Base-by-base conservation (phyloP, 2,888 invertebrate species). In the Folsomia candida region DNA sequence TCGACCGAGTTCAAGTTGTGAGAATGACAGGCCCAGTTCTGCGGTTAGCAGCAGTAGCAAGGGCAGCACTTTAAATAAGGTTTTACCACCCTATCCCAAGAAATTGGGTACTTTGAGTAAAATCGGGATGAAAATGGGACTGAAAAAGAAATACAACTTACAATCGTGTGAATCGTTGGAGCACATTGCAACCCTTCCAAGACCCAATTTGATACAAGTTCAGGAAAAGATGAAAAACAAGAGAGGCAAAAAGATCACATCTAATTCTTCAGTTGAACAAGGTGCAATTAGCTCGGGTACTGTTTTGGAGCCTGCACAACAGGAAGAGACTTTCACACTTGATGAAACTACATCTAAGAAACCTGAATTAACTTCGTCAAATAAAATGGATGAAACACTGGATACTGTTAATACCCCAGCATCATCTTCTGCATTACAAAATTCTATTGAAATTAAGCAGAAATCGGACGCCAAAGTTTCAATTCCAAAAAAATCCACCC, bases 141-240 rank as follows among this genome's bases (percentile, higher is more conserved):
- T 80, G 1, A 80, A 80, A 71, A 76, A 72, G 20, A 80, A 80
- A 65, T 80, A 80, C 66, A 79, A 79, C 71, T 69, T 80, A 29
- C 80, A 80, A 58, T 79, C 79, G 9, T 80, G 80, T 64, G 80
- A 80, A 47, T 76, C 76, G 6, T 60, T 80, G 1, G 76, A 79
- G 20, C 70, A 77, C 60, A 69, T 76, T 25, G 65, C 65, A 25
- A 37, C 22, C 2, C 18, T 51, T 64, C 24, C 63, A n/a, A 18
- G 54, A 20, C 54, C 6, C 4, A 54, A 4, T 37, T 37, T n/a
- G n/a, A n/a, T n/a, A n/a, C n/a, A n/a, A n/a, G n/a, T n/a, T n/a
- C 18, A 54, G 54, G n/a, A 54, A 54, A 54, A 54, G 9, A 9
- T 11, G 47, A 47, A 47, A 18, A 47, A 47, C 9, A 47, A 47